Evolutionary conservation across 2,797 vertebrate species (phyloP), one percentile per base, ranked within the genome.

Genomic region (Melanogrammus aeglefinus): DNA sequence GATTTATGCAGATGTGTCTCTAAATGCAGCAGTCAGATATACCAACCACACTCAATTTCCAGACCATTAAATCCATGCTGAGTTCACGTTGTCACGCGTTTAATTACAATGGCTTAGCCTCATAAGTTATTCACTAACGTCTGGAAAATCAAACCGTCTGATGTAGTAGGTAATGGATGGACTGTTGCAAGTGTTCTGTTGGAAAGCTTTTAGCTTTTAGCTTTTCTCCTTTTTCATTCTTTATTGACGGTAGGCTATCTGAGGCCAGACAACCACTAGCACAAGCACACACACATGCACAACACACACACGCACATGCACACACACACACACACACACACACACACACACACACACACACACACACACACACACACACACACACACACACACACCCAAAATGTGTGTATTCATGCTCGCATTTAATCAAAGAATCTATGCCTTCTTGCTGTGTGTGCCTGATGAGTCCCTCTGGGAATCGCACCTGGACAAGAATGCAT

Each of bases 201-300:
- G 4, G 5, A 3, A 10, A 7, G 27, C 29, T 33, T 16, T 72
- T 31, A 31, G n/a, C n/a, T n/a, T n/a, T n/a, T n/a, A n/a, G n/a
- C n/a, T n/a, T n/a, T n/a, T n/a, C n/a, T n/a, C n/a, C n/a, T n/a
- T n/a, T 88, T 92, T 91, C 84, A 91, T 89, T 80, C 73, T 82
- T 72, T 91, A 90, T 91, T 86, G 91, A 91, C 85, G 86, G 27
- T 69, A 16, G 24, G 31, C 39, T n/a, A 44, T 85, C 77, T 80
- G 80, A 77, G 80, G 81, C 79, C n/a, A 24, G 8, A 69, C 57
- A 66, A n/a, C n/a, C 24, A 13, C 63, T 27, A 10, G 12, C 24
- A 69, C 63, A 39, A 18, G 73, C 14, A 72, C 27, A 27, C 24
- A 24, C n/a, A 10, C n/a, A 31, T 31, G 31, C 31, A 31, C n/a